Conservation (phyloP, 2,797 vertebrate species). For the Sorex maritimensis region DNA sequence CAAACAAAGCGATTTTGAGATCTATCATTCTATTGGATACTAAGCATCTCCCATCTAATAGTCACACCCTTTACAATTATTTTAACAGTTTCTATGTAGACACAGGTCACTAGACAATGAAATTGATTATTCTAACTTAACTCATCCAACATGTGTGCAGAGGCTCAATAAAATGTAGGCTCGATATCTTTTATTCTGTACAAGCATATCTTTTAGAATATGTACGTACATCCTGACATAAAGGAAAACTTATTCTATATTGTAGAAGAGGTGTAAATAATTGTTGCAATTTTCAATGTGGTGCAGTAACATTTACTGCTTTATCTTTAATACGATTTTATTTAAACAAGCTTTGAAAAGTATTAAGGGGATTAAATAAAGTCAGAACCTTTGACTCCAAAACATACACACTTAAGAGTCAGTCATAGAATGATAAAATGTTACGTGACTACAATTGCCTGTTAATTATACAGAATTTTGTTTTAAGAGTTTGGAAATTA, state of each 20-base stretch:
- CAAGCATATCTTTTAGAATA: too few relatives aligned
- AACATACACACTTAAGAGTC: not conserved
- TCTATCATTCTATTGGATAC: not conserved
- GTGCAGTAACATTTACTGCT: not conserved
- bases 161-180: not conserved
- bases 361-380: not conserved
- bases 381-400: not conserved
- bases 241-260: not conserved
- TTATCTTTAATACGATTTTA: not conserved
- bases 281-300: not conserved
- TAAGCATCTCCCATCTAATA: not conserved
- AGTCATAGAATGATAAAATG: not conserved
- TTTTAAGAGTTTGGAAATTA: conserved; percentile 51
- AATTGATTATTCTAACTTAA: not conserved
- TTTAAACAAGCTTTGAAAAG: not conserved
- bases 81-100: not conserved
- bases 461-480: conserved; percentile 62
- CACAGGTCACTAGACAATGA: not conserved
- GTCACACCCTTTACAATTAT: not conserved
- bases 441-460: not conserved
- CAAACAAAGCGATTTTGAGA: not conserved
- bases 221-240: not conserved
- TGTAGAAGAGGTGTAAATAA: conserved; percentile 4
- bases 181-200: not conserved
- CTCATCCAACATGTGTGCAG: not conserved